Conservation (phyloP, 1,140 invertebrate species). For the Phymorhynchus buccinoides region DNA sequence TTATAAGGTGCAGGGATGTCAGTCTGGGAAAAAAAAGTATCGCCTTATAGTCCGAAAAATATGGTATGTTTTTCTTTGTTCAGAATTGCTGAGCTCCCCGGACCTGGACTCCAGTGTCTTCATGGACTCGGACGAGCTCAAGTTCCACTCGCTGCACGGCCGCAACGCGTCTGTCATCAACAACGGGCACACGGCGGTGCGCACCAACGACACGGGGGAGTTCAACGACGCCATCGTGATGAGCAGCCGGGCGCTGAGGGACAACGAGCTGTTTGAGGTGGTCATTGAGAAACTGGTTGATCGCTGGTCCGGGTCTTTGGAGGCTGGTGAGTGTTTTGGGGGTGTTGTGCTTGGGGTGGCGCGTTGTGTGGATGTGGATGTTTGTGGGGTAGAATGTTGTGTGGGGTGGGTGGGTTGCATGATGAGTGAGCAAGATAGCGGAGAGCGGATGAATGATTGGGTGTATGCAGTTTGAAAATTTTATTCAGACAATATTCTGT, state of each 20-base stretch:
- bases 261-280: conserved; percentile 94
- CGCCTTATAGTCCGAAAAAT: no score
- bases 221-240: conserved; percentile 96
- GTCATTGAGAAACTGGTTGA: conserved; percentile 93
- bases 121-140: conserved; percentile 78
- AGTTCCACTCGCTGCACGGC: conserved; percentile 91
- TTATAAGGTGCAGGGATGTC: no score
- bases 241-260: conserved; percentile 87
- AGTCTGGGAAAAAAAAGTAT: no score
- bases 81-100: conserved; percentile 63
- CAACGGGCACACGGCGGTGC: conserved; percentile 86
- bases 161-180: conserved; percentile 91
- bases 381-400: not conserved
- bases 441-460: no score
- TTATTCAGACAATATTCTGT: not conserved
- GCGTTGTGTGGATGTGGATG: not conserved
- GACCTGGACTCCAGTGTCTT: conserved; percentile 62
- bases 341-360: not conserved
- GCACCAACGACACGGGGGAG: conserved; percentile 88
- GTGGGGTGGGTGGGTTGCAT: not conserved
- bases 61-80: conserved; percentile 24
- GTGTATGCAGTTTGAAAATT: not conserved
- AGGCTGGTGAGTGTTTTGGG: conserved; percentile 79
- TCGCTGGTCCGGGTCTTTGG: conserved; percentile 91
- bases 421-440: no score